These are phyloP conservation scores for Odontomyia ornata DNA, from an alignment of 2,888 invertebrate species.

Conservation along the genomic window DNA sequence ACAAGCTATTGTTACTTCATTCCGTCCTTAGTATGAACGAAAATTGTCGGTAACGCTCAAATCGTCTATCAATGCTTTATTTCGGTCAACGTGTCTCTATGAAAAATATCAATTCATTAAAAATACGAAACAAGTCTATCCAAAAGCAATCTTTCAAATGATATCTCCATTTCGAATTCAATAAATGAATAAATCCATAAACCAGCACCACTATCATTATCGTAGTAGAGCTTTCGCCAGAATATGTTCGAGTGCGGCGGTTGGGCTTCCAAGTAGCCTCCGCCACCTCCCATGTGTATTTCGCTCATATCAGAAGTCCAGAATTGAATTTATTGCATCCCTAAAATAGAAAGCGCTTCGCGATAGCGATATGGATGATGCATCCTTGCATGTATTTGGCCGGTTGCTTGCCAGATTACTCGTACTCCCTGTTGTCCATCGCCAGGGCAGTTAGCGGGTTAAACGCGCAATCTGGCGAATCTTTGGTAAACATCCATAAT, in stretches of 20 bases:
- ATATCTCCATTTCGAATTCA: neutral
- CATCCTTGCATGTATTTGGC: neutral
- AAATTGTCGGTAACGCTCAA: too few relatives aligned
- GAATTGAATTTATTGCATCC: constrained; percentile 44
- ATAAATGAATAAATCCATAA: neutral
- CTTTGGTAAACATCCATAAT: constrained; percentile 47
- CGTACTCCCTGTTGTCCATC: constrained; percentile 16
- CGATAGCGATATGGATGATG: constrained; percentile 14
- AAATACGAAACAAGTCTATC: too few relatives aligned
- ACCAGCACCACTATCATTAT: neutral
- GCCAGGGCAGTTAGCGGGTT: constrained; percentile 30
- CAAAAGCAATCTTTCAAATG: neutral
- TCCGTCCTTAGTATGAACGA: too few relatives aligned
- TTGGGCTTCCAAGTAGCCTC: neutral
- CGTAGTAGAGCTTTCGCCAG: neutral
- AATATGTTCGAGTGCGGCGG: neutral
- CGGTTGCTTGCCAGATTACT: neutral
- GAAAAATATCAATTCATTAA: too few relatives aligned
- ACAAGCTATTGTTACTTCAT: too few relatives aligned
- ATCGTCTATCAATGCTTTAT: too few relatives aligned
- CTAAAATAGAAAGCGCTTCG: constrained; percentile 3
- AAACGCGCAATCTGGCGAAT: constrained; percentile 43
- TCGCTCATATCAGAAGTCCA: constrained; percentile 32
- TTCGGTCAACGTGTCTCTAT: too few relatives aligned
- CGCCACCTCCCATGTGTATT: neutral